These are phyloP conservation scores for Mirza zaza DNA, from an alignment of 2,113 vertebrate species.

Conservation along the genomic window DNA sequence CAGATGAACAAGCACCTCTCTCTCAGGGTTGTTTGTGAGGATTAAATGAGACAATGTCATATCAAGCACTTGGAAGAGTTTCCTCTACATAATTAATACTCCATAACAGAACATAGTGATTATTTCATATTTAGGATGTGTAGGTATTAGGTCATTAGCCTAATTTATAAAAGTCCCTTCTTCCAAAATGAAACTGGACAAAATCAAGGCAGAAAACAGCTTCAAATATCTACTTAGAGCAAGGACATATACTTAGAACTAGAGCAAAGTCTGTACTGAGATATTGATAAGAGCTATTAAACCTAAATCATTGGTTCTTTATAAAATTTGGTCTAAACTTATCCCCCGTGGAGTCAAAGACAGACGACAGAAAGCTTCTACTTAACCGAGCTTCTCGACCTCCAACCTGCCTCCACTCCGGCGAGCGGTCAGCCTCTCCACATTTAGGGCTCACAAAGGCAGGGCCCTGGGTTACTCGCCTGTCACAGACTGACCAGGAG, in stretches of 20 bases:
- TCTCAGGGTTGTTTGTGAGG: not conserved
- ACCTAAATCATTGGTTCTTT: not conserved
- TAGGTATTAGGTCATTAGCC: not conserved
- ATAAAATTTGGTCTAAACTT: not conserved
- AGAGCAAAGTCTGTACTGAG: not conserved
- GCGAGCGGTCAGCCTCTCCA: not conserved
- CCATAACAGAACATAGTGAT: not conserved
- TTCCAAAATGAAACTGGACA: constrained; percentile 16
- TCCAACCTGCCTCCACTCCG: not conserved
- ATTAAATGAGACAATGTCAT: not conserved
- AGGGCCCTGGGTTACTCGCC: not conserved
- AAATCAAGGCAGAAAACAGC: constrained; percentile 6
- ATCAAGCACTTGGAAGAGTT: not conserved
- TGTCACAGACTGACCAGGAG: not conserved
- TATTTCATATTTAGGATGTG: not conserved
- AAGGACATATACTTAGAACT: not conserved
- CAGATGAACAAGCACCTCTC: not conserved
- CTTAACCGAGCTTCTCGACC: not conserved
- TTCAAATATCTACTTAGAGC: not conserved
- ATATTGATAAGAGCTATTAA: not conserved
- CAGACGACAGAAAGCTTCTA: constrained; percentile 18
- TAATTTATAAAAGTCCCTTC: not conserved
- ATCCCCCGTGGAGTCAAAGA: not conserved
- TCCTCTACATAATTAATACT: not conserved
- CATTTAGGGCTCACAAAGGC: not conserved